Conservation (phyloP, 2,113 vertebrate genomes). For the Hippocampus abdominalis region DNA sequence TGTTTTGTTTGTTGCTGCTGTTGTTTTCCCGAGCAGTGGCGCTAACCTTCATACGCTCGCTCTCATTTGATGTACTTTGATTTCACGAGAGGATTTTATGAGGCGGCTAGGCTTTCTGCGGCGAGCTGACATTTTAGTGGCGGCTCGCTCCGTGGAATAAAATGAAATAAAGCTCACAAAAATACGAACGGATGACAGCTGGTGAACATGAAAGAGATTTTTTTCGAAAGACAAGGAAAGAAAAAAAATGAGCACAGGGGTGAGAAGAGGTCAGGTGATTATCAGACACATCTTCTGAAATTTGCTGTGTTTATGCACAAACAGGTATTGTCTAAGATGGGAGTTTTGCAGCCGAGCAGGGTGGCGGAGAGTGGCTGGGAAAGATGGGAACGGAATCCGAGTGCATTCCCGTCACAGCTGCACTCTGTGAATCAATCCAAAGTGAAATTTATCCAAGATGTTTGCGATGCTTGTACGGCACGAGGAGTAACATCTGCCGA, state of each 20-base stretch:
- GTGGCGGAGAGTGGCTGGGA: constrained; percentile 54
- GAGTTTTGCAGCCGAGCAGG: constrained; percentile 56
- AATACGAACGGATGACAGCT: constrained; percentile 31
- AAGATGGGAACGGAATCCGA: constrained; percentile 81
- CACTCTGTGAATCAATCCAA: constrained; percentile 66
- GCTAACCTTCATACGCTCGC: neutral
- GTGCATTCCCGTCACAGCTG: constrained; percentile 82
- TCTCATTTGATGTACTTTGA: constrained; percentile 16
- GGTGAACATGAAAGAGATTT: constrained; percentile 73
- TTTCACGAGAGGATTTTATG: constrained; percentile 45
- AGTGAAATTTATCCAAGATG: constrained; percentile 60
- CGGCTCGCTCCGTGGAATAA: constrained; percentile 10
- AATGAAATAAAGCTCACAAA: constrained; percentile 34
- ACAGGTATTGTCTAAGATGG: constrained; percentile 67
- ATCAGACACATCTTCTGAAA: constrained; percentile 70
- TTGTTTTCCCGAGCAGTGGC: neutral
- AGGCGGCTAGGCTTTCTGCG: constrained; percentile 16
- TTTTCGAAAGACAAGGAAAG: constrained; percentile 25
- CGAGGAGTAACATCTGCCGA: constrained; percentile 58
- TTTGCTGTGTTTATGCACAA: constrained; percentile 76
- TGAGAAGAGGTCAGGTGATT: constrained; percentile 35
- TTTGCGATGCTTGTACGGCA: constrained; percentile 52
- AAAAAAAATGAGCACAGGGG: constrained; percentile 44
- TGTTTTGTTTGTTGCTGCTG: neutral
- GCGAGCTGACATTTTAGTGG: constrained; percentile 33